Evolutionary conservation across 2,113 vertebrate species (phyloP).

Genomic region (Mastomys coucha): DNA sequence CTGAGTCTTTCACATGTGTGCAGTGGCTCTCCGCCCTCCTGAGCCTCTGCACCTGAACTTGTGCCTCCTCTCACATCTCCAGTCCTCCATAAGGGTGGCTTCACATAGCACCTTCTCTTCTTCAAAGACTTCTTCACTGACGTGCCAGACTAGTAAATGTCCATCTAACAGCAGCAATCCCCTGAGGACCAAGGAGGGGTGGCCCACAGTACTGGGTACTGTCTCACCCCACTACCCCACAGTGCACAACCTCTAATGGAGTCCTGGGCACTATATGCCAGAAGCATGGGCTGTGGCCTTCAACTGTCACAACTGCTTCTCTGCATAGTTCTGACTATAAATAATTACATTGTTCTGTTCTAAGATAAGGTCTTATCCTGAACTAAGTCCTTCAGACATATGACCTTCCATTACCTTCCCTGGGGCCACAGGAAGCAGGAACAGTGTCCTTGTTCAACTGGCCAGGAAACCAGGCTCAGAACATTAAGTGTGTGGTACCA

Average conservation of each 20-base stretch:
- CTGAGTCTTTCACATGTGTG: neutral
- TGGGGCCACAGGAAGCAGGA: neutral
- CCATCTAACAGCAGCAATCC: too few relatives aligned
- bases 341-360: neutral
- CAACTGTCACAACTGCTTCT: neutral
- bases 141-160: too few relatives aligned
- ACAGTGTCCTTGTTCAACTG: neutral
- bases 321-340: neutral
- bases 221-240: too few relatives aligned
- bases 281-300: neutral
- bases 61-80: neutral
- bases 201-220: neutral
- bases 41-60: too few relatives aligned
- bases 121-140: neutral
- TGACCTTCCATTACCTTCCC: neutral
- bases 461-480: neutral
- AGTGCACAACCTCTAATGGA: accelerated
- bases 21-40: neutral
- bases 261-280: accelerated
- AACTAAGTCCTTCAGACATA: neutral
- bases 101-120: neutral
- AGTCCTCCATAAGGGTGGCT: accelerated
- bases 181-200: accelerated
- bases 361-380: neutral
- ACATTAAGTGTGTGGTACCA: too few relatives aligned